Evolutionary conservation across 2,888 invertebrate genomes (phyloP), one percentile per base, ranked within the genome.

Genomic region (Habroteleia sp.): DNA sequence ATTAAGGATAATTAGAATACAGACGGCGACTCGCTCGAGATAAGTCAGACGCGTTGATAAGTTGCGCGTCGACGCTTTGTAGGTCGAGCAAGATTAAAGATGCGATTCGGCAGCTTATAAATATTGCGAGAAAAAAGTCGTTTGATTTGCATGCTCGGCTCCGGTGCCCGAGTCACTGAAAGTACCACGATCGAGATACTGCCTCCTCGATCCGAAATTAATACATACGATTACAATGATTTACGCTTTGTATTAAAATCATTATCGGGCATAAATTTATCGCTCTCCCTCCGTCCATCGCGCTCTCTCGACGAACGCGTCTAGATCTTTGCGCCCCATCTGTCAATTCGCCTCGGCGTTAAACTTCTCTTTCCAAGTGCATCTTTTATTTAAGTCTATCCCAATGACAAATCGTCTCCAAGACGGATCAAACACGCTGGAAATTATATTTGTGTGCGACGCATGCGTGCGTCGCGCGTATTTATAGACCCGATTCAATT

Each of bases 1-100:
- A 65, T 68, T 74, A 52, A 58, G 68, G 69, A 65, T 75, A 75
- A 71, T 75, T 69, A 75, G 71, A 71, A 65, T 65, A 74, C 69
- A 44, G 74, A 48, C 63, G 74, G 44, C 52, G 39, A 58, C 35
- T 41, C 25, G 37, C 41, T 33, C 65, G 54, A 71, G 75, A 65
- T 69, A 69, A 65, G 42, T 33, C 44, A 13, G 62, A 39, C 29
- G 42, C 41, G 60, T 44, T 44, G 71, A 71, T 71, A 71, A 71
- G 54, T 56, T 29, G 42, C 37, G 52, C 42, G 73, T 50, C 50
- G 37, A 48, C 31, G 27, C 54, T 54, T 74, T 65, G 50, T 66
- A 48, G 62, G 66, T 62, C 74, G 62, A 54, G 42, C 31, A 14
- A 58, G 65, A 74, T 74, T 66, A 54, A 66, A 66, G 69, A 71